A percentile compares a stretch with the other conserved stretches of the same genome.
These are phyloP conservation scores for Nicator chloris DNA, from an alignment of 2,113 vertebrate genomes.

Conservation along the genomic window DNA sequence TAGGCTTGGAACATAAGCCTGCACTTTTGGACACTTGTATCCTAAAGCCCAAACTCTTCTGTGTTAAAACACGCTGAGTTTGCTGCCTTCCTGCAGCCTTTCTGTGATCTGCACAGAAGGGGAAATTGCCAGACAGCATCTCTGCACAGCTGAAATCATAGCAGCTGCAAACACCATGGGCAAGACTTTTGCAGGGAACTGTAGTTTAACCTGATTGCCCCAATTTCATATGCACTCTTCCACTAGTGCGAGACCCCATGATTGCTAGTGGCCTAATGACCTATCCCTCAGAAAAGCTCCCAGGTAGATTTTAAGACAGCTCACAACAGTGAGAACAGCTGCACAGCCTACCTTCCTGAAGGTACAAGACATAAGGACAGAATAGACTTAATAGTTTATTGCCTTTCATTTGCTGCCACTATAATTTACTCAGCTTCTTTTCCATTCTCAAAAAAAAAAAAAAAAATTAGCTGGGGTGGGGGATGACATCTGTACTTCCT, in stretches of 20 bases:
- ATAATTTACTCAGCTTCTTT: neutral
- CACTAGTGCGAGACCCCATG: neutral
- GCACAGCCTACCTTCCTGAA: neutral
- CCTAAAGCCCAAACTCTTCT: neutral
- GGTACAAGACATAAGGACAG: neutral
- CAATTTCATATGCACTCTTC: neutral
- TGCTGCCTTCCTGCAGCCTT: neutral
- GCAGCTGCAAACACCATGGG: neutral
- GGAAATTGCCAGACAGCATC: neutral
- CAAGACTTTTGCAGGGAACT: neutral
- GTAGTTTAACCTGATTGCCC: neutral
- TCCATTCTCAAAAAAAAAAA: neutral
- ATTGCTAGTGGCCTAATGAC: neutral
- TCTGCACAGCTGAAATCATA: neutral
- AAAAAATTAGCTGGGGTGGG: too few relatives aligned
- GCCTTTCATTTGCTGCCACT: neutral
- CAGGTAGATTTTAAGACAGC: neutral
- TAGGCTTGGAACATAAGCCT: neutral
- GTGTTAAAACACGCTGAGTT: neutral
- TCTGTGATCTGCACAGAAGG: neutral
- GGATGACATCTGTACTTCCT: neutral
- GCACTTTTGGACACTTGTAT: neutral
- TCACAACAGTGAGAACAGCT: neutral
- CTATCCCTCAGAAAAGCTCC: neutral
- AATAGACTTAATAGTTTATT: neutral